These are phyloP conservation scores for Zosterops hypoxanthus DNA, from an alignment of 2,113 vertebrate genomes.

Conservation along the genomic window DNA sequence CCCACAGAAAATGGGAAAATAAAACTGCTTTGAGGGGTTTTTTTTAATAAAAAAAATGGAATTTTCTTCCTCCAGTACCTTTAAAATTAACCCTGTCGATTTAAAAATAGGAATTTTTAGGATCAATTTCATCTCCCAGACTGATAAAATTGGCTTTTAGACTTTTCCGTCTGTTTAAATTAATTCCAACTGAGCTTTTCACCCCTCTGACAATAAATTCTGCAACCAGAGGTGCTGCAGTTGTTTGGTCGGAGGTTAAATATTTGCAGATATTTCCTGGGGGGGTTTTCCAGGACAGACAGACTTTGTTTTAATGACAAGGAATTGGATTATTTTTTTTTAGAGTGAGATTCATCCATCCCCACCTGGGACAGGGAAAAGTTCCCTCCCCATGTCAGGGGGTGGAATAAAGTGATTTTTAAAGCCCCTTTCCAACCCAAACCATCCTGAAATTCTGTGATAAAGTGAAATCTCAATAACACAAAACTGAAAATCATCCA, in stretches of 20 bases:
- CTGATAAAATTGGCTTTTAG: not conserved
- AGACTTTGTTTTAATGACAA: not conserved
- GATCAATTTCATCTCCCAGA: not conserved
- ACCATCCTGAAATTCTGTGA: too few species aligned
- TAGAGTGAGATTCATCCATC: not conserved
- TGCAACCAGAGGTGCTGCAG: not conserved
- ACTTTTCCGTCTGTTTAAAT: not conserved
- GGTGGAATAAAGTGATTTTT: too few species aligned
- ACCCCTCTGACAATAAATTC: not conserved
- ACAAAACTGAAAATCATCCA: too few species aligned
- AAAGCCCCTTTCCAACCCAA: too few species aligned
- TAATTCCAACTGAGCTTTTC: not conserved
- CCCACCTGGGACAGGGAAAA: not conserved
- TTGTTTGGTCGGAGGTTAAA: not conserved
- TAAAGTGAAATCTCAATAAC: too few species aligned
- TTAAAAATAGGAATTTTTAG: not conserved
- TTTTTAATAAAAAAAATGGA: not conserved
- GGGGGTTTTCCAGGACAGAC: not conserved
- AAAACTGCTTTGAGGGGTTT: not conserved
- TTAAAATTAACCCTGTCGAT: not conserved
- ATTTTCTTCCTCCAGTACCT: not conserved
- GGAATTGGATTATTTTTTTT: not conserved
- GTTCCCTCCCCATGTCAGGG: too few species aligned
- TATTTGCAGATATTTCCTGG: not conserved
- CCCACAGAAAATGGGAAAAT: not conserved